phyloP scores from a whole-genome alignment of 2,113 vertebrate species.

The Mobula hypostoma region DNA sequence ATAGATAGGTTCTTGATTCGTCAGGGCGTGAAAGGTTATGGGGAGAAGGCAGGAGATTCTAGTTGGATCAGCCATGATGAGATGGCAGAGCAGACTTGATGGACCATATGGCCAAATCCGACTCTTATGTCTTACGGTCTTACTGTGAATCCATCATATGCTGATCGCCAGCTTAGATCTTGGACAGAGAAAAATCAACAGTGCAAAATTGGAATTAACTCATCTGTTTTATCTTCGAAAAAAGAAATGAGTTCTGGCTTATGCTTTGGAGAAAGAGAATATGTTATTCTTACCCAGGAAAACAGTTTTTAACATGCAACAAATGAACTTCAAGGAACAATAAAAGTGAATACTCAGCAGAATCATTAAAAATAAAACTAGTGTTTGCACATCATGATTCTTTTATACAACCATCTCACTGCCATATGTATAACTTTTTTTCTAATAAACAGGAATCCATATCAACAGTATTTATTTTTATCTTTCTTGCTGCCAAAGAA shows the following conservation, averaged over 20 bases:
- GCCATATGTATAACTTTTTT: background rate
- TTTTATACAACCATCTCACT: background rate
- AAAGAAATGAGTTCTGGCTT: background rate
- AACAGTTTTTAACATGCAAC: background rate
- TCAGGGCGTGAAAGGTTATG: no score
- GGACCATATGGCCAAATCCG: no score
- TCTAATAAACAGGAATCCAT: background rate
- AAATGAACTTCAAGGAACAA: background rate
- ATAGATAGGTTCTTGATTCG: no score
- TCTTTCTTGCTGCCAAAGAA: background rate
- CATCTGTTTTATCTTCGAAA: conserved; percentile 1
- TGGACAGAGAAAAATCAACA: background rate
- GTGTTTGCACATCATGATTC: background rate
- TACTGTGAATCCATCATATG: no score
- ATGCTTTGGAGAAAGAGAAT: background rate
- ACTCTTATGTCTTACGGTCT: no score
- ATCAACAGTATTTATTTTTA: background rate
- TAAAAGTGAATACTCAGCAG: background rate
- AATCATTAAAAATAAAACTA: background rate
- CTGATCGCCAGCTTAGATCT: no score
- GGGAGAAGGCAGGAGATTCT: no score
- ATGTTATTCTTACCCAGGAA: background rate
- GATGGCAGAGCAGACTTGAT: no score
- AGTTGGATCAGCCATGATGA: no score
- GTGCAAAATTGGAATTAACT: background rate